A percentile compares a stretch with the other conserved stretches of the same genome.
Conservation (phyloP, 2,113 vertebrate genomes). For the Carollia perspicillata region DNA sequence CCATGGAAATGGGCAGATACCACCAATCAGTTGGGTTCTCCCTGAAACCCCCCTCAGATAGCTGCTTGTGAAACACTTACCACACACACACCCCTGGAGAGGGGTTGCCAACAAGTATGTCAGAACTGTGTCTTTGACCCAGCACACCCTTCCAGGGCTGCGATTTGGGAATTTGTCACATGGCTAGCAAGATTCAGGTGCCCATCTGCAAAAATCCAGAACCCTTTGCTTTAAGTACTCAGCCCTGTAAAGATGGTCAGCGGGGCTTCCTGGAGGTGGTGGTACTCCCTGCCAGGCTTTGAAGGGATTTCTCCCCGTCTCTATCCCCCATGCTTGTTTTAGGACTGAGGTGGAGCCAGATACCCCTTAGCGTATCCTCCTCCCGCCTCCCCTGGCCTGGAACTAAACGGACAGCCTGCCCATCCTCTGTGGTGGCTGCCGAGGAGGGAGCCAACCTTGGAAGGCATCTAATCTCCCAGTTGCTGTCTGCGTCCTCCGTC, state of each 20-base stretch:
- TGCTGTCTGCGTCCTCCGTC: background rate
- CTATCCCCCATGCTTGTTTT: background rate
- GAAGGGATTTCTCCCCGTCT: background rate
- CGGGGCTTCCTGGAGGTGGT: background rate
- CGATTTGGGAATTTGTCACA: background rate
- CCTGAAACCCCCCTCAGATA: background rate
- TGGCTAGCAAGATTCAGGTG: background rate
- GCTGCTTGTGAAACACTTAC: background rate
- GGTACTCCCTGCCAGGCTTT: background rate
- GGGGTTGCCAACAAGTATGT: background rate
- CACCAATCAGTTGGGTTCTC: background rate
- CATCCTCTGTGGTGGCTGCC: conserved; percentile 53
- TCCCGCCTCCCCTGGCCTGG: background rate
- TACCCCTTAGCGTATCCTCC: background rate
- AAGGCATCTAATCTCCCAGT: conserved; percentile 26
- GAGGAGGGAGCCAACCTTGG: conserved; percentile 28
- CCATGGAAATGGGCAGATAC: background rate
- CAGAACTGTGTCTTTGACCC: background rate
- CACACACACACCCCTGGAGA: background rate
- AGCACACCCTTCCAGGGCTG: rapidly evolving
- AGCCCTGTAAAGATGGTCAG: background rate
- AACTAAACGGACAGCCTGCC: background rate
- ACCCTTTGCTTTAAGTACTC: background rate
- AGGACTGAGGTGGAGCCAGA: background rate
- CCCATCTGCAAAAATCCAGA: background rate